These are phyloP conservation scores for Stenchaetothrips biformis DNA, from an alignment of 2,888 invertebrate genomes.

Conservation along the genomic window DNA sequence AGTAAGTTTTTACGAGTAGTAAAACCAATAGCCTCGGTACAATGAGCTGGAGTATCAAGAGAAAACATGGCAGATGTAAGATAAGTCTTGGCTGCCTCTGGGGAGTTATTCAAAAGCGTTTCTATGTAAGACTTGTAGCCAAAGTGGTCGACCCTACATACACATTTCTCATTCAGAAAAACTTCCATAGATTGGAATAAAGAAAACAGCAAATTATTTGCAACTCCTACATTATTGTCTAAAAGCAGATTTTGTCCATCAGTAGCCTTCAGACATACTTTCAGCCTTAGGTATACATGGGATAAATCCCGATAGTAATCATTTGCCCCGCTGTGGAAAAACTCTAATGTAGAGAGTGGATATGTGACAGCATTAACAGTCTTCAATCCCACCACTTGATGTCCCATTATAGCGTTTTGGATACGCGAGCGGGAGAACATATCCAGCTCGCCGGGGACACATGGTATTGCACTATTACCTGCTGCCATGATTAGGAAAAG, in stretches of 20 bases:
- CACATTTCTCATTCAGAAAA: too few relatives aligned
- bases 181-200: too few relatives aligned
- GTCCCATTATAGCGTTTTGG: too few relatives aligned
- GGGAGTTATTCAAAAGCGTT: not conserved
- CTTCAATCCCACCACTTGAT: not conserved
- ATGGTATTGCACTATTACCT: not conserved
- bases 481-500: too few relatives aligned
- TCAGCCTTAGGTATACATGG: too few relatives aligned
- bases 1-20: not conserved
- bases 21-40: not conserved
- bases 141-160: not conserved
- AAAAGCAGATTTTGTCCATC: too few relatives aligned
- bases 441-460: not conserved
- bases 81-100: not conserved
- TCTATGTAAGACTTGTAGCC: not conserved
- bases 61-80: not conserved
- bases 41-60: not conserved
- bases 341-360: not conserved
- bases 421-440: not conserved
- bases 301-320: not conserved
- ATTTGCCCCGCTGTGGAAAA: not conserved
- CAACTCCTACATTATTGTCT: too few relatives aligned
- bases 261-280: too few relatives aligned
- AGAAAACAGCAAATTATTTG: too few relatives aligned
- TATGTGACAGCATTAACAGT: not conserved